Conservation (phyloP, 2,113 vertebrate species). For the Anoura caudifer region DNA sequence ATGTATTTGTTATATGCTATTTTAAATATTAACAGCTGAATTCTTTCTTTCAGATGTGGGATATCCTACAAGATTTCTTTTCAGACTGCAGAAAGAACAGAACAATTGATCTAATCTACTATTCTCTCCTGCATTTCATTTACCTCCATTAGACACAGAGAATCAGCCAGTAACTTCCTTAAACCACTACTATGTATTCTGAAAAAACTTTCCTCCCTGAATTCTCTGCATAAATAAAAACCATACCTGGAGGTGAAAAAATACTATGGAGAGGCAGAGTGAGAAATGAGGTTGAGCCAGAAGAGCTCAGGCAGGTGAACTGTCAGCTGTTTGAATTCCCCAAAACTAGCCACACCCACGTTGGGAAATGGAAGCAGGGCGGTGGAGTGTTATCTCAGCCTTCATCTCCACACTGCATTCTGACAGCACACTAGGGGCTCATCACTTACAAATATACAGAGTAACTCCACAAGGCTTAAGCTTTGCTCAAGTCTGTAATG, state of each 20-base stretch:
- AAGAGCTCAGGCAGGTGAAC: background rate
- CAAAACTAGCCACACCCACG: background rate
- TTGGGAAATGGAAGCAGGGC: background rate
- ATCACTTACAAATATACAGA: constrained; percentile 30
- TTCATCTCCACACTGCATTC: background rate
- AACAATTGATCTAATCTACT: constrained; percentile 31
- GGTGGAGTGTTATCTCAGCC: background rate
- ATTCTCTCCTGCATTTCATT: constrained; percentile 36
- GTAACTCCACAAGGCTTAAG: constrained; percentile 29
- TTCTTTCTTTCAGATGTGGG: constrained; percentile 45
- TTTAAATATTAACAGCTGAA: constrained; percentile 29
- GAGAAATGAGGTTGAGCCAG: background rate
- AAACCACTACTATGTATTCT: background rate
- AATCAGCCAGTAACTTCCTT: constrained; percentile 3
- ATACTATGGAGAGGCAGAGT: background rate
- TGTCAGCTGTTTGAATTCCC: background rate
- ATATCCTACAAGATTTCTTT: constrained; percentile 31
- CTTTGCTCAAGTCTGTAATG: constrained; percentile 49
- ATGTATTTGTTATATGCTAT: constrained; percentile 21
- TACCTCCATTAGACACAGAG: constrained; percentile 21
- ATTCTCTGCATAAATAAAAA: constrained; percentile 36
- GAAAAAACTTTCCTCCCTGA: background rate
- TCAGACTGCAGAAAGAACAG: constrained; percentile 16
- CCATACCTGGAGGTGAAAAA: background rate
- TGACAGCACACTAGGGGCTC: background rate